Evolutionary conservation across 2,888 invertebrate genomes (phyloP), one percentile per base, ranked within the genome.

Genomic region (Caenorhabditis panamensis): DNA sequence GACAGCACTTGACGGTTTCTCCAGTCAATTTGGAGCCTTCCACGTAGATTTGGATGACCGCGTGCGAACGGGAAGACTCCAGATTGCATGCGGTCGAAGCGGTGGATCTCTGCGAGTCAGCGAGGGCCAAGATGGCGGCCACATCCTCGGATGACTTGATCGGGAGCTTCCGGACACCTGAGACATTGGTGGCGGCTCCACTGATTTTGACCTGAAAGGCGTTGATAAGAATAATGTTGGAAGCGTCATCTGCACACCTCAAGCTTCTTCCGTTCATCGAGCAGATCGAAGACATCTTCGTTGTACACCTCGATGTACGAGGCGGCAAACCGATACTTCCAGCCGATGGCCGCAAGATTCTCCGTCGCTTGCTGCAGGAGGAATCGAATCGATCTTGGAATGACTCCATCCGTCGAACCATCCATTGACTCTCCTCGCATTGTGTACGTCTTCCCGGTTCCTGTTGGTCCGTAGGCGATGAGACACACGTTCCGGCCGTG

Each of bases 271-370:
- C 73, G 62, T 1, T 56, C 58, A 37, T 67, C 94, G 6, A 95
- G 92, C 68, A 95, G 92, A 91, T 95, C 95, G 88, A 94, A 94
- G 41, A 95, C 94, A 1, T 94, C 93, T 91, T 95, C 95, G 92
- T 95, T 95, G 90, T 95, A 95, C 79, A 95, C 95, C 92, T 95
- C 95, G 64, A 95, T 91, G 90, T 95, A 95, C 53, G 94, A 94
- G 0, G 94, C 95, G 90, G 93, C 93, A 54, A 95, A 94, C 64
- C 93, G 93, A 86, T 95, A 94, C 85, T 71, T 61, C 84, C 85
- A 87, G 11, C 84, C 83, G 22, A 84, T 59, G 13, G 71, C 67
- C 13, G 63, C 66, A 36, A 84, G 41, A 18, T 76, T 41, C 2
- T 73, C 24, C 5, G 8, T 37, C 4, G 77, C 56, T 5, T 79